Percentiles rank a stretch among this genome's conserved stretches.
Conservation (phyloP, 1,140 invertebrate species). For the Mercenaria mercenaria region DNA sequence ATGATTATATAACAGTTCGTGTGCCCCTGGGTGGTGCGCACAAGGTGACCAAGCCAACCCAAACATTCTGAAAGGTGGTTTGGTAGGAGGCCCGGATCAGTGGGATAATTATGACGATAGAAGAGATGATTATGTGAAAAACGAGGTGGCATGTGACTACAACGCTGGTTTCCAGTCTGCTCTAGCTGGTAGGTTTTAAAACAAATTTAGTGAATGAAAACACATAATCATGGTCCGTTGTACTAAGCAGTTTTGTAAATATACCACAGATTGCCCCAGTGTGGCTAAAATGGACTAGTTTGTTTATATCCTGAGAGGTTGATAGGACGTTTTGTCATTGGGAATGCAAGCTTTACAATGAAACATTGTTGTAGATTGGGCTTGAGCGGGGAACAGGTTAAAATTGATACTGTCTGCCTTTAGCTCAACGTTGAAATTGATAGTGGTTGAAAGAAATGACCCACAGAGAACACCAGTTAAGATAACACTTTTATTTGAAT, state of each 20-base stretch:
- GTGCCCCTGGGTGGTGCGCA: constrained; percentile 31
- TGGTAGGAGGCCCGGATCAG: constrained; percentile 86
- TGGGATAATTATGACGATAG: constrained; percentile 83
- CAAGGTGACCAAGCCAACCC: constrained; percentile 77
- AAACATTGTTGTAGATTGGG: too few species aligned
- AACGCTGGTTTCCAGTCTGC: constrained; percentile 85
- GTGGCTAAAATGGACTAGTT: too few species aligned
- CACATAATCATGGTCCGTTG: not conserved
- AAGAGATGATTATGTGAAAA: constrained; percentile 84
- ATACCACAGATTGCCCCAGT: too few species aligned
- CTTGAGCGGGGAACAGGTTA: too few species aligned
- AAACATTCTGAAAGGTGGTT: constrained; percentile 84
- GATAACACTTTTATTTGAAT: too few species aligned
- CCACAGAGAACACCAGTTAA: too few species aligned
- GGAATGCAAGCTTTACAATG: too few species aligned
- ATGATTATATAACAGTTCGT: not conserved
- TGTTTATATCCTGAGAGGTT: not conserved
- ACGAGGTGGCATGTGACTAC: constrained; percentile 86
- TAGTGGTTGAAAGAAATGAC: too few species aligned
- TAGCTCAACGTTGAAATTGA: too few species aligned
- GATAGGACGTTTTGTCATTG: not conserved
- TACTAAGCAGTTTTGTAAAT: not conserved
- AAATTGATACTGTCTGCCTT: too few species aligned
- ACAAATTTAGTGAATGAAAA: not conserved
- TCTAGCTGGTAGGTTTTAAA: constrained; percentile 67